phyloP scores from a whole-genome alignment of 1,140 invertebrate species.

The Aphelenchoides besseyi region DNA sequence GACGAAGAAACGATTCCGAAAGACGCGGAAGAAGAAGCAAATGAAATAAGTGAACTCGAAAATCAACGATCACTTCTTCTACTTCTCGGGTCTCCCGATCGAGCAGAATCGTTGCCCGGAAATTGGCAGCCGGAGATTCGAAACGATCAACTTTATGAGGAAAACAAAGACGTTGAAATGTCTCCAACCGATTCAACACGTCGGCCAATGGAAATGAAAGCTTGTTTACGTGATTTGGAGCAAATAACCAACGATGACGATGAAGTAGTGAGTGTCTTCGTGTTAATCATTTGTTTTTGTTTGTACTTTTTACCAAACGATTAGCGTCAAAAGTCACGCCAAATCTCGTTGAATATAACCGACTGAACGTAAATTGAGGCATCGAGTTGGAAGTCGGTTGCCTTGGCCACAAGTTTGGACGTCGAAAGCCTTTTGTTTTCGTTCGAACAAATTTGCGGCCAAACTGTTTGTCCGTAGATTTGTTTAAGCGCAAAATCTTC shows the following conservation, averaged over 20 bases:
- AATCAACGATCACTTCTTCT: background rate
- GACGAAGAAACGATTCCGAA: background rate
- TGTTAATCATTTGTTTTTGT: too few species aligned
- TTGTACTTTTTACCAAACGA: background rate
- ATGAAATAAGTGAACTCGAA: background rate
- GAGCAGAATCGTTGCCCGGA: slow-evolving; percentile 11
- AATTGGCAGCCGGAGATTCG: background rate
- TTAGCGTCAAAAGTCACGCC: too few species aligned
- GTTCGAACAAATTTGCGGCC: too few species aligned
- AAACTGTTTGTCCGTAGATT: too few species aligned
- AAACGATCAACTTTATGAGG: background rate
- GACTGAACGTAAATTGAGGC: too few species aligned
- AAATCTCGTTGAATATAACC: too few species aligned
- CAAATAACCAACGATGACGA: background rate
- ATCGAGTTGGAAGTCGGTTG: too few species aligned
- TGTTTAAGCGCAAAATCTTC: too few species aligned
- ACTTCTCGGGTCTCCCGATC: slow-evolving; percentile 3
- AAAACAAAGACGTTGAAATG: background rate
- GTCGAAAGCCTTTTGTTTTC: too few species aligned
- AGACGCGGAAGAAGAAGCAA: background rate
- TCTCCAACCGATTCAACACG: background rate
- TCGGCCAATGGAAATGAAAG: background rate
- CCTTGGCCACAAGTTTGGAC: too few species aligned
- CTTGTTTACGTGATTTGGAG: background rate
- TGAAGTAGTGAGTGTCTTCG: background rate